Base-by-base conservation (phyloP, 2,888 invertebrate species). In the Caenorhabditis becei region DNA sequence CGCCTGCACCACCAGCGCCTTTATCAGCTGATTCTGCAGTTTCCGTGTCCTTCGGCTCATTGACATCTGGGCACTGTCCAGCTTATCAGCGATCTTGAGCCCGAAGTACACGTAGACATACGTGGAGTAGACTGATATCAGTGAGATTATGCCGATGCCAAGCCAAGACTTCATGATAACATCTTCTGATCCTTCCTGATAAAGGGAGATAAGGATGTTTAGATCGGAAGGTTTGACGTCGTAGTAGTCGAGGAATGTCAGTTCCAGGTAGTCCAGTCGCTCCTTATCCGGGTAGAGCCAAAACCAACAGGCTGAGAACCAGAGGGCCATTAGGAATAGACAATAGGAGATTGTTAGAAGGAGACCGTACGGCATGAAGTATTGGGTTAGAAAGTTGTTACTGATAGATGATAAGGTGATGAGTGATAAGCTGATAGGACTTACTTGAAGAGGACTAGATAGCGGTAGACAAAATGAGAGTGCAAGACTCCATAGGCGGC, bases 401-500 rank as follows among this genome's bases (percentile, higher is more conserved):
- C 35, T 44, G 2, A n/a, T 41, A n/a, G 41, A 41, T 41, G 16
- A 41, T 16, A 11, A 3, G 16, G 7, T 2, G 16, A 41, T 41
- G 41, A 10, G 41, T 16, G 16, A 5, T 7, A 32, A 32, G 10
- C 32, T 32, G 4, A n/a, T 8, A 1, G 3, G 18, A 18, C 35
- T 14, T 11, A 58, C 58, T 14, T 10, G 23, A 62, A 71, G 0
- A 71, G 14, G 2, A 54, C 54, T 24, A 53, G 37, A 20, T 41
- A 61, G 8, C 71, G 53, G 24, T 71, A 71, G 7, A 71, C 28
- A 44, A 71, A 71, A n/a, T 71, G 62, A 16, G 62, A 32, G 18
- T 62, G 62, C 7, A 71, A 51, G 44, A 71, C 54, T 18, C 62
- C 71, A 28, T 71, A 71, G 0, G 62, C 23, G n/a, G 53, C 71